phyloP scores from a whole-genome alignment of 2,888 invertebrate species.

The Adelphocoris suturalis region DNA sequence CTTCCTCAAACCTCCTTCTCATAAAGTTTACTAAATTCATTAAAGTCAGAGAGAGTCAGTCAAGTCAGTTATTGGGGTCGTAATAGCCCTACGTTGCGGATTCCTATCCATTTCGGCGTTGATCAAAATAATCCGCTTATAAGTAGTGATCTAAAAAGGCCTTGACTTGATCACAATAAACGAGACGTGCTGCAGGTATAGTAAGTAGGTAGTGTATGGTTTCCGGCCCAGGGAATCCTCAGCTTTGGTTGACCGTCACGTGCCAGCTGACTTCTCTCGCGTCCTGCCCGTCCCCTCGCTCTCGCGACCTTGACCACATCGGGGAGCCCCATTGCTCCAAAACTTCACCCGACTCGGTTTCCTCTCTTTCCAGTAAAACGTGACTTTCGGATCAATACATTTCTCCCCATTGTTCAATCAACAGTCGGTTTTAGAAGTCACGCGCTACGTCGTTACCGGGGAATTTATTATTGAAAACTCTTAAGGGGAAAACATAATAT shows the following conservation, averaged over 20 bases:
- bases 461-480: no score
- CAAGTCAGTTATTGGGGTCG: no score
- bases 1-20: no score
- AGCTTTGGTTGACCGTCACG: neutral
- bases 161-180: no score
- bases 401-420: neutral
- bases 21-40: no score
- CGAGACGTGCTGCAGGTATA: no score
- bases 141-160: no score
- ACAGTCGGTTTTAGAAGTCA: neutral
- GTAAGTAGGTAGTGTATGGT: neutral
- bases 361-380: slow-evolving; percentile 10
- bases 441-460: neutral
- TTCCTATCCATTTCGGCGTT: no score
- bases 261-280: neutral
- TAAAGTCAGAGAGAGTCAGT: no score
- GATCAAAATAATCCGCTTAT: no score
- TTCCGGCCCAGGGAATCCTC: neutral
- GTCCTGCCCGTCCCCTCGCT: neutral
- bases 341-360: slow-evolving; percentile 14
- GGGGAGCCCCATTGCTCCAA: neutral
- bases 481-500: no score
- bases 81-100: no score
- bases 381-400: slow-evolving; percentile 9
- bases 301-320: slow-evolving; percentile 15